These are phyloP conservation scores for Drosophila erecta DNA, from an alignment of 1,140 invertebrate species.

Conservation along the genomic window DNA sequence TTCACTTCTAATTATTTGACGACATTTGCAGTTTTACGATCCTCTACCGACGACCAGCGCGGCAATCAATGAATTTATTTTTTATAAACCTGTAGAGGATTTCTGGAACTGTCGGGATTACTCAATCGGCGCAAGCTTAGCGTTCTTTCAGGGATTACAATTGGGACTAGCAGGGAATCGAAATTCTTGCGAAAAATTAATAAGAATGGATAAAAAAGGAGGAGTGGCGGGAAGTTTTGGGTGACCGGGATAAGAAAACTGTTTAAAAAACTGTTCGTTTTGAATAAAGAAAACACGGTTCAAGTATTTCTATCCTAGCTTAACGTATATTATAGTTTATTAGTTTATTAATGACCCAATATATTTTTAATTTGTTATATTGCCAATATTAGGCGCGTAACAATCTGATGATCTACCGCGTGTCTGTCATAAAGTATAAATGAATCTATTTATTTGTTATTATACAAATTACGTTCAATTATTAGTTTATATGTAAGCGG, in stretches of 20 bases:
- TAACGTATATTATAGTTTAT: too few species aligned
- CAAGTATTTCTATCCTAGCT: too few species aligned
- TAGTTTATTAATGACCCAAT: too few species aligned
- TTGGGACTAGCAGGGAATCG: conserved; percentile 28
- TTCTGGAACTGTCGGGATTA: conserved; percentile 47
- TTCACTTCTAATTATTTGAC: conserved; percentile 71
- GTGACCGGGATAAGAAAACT: not conserved
- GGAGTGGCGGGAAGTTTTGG: too few species aligned
- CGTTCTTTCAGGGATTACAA: conserved; percentile 26
- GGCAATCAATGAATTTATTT: conserved; percentile 66
- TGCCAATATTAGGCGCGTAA: not conserved
- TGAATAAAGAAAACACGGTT: too few species aligned
- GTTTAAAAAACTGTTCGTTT: not conserved
- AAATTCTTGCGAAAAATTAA: conserved; percentile 2
- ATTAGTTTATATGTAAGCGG: not conserved
- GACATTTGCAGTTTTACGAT: conserved; percentile 43
- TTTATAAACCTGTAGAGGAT: conserved; percentile 29
- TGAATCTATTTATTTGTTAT: conserved; percentile 2
- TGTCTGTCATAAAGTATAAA: not conserved
- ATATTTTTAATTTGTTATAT: not conserved
- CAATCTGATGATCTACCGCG: not conserved
- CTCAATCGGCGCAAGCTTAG: conserved; percentile 57
- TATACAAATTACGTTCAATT: not conserved
- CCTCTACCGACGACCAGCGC: conserved; percentile 1
- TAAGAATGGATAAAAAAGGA: not conserved